A percentile compares a stretch with the other conserved stretches of the same genome.
These are phyloP conservation scores for Sinodicranocentrus sp. DNA, from an alignment of 2,888 invertebrate genomes.

Conservation along the genomic window DNA sequence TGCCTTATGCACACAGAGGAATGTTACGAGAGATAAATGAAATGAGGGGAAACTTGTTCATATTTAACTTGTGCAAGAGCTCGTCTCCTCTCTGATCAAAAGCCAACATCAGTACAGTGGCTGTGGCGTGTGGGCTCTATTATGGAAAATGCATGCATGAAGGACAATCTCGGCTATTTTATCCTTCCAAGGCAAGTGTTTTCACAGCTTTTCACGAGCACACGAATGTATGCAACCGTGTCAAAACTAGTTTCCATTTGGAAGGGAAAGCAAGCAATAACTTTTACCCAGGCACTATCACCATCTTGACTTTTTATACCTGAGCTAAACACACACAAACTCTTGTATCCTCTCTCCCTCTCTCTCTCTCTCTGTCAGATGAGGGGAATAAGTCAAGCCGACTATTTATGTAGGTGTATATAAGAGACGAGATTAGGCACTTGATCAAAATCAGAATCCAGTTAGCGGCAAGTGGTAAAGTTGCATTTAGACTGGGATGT, in stretches of 20 bases:
- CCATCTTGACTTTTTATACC: background rate
- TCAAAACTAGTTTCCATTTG: too few species aligned
- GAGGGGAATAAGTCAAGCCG: conserved; percentile 5
- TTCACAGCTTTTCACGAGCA: too few species aligned
- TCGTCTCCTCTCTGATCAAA: conserved; percentile 24
- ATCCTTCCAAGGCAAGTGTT: too few species aligned
- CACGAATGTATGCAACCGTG: too few species aligned
- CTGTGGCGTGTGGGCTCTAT: too few species aligned
- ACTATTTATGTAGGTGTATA: background rate
- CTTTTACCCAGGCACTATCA: too few species aligned
- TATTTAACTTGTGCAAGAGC: conserved; percentile 48
- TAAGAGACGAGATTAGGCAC: conserved; percentile 3
- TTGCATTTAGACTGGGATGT: too few species aligned
- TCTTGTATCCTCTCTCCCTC: too few species aligned
- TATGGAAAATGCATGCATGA: background rate
- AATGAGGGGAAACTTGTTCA: conserved; percentile 61
- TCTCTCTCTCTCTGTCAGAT: background rate
- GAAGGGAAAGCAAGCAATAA: too few species aligned
- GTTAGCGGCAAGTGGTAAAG: conserved; percentile 15
- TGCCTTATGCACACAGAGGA: conserved; percentile 39
- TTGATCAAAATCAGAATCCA: conserved; percentile 59
- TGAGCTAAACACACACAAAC: background rate
- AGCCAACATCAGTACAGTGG: too few species aligned
- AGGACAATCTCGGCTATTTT: too few species aligned
- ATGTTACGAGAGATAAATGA: conserved; percentile 56